These are phyloP conservation scores for Danio rerio DNA, from an alignment of 2,113 vertebrate species.

Conservation along the genomic window DNA sequence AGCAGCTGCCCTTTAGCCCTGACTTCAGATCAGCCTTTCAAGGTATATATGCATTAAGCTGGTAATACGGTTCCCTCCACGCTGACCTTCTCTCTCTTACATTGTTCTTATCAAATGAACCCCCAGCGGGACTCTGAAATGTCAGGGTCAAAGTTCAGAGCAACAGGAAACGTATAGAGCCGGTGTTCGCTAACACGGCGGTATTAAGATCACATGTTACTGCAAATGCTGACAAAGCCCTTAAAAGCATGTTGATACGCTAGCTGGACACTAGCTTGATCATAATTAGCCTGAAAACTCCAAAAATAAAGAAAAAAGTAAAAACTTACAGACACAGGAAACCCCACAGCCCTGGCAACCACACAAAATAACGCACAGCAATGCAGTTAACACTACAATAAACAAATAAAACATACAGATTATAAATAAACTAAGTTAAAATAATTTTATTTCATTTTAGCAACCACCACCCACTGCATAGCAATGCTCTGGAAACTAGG, in stretches of 20 bases:
- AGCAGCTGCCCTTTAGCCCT: neutral
- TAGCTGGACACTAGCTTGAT: too few species aligned
- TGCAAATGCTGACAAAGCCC: neutral
- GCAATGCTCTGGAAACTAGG: neutral
- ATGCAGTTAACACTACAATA: neutral
- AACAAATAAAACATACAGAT: too few species aligned
- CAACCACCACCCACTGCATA: too few species aligned
- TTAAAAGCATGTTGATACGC: neutral
- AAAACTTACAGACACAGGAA: neutral
- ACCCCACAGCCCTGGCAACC: neutral
- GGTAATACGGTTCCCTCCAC: neutral
- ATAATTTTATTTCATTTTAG: neutral
- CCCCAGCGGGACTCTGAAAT: neutral
- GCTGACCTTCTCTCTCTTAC: conserved; percentile 9
- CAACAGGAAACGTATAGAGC: neutral
- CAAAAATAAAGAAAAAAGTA: too few species aligned
- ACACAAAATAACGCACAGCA: neutral
- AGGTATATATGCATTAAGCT: conserved; percentile 8
- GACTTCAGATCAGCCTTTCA: conserved; percentile 6
- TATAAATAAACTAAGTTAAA: too few species aligned
- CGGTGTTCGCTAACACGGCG: neutral
- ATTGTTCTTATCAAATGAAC: conserved; percentile 14
- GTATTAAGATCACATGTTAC: neutral
- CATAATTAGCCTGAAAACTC: too few species aligned
- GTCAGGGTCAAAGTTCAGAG: conserved; percentile 23